A percentile compares a stretch with the other conserved stretches of the same genome.
Evolutionary conservation across 2,797 vertebrate species (phyloP).

Genomic region (Pogoniulus pusillus): DNA sequence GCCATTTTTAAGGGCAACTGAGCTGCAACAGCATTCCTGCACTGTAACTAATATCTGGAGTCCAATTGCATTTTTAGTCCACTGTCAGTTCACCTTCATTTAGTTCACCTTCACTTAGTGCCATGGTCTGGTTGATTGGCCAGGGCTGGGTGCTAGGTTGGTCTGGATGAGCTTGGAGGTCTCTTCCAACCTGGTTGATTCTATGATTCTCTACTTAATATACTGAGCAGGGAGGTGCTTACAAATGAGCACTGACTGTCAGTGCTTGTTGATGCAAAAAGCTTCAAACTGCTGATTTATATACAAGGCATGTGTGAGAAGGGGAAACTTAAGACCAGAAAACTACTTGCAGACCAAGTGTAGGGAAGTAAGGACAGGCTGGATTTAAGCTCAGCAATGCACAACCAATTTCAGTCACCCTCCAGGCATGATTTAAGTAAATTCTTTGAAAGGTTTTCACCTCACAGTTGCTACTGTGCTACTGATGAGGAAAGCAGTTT

Average conservation of each 20-base stretch:
- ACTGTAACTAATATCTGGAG: neutral
- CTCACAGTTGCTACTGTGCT: neutral
- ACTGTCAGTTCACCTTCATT: neutral
- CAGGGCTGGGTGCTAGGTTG: too few relatives aligned
- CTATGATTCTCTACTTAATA: neutral
- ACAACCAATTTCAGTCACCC: neutral
- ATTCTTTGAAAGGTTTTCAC: conserved; percentile 37
- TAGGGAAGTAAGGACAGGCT: neutral
- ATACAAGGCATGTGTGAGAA: neutral
- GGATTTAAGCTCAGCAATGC: conserved; percentile 8
- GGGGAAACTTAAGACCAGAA: neutral
- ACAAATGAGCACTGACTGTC: neutral
- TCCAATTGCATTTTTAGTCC: neutral
- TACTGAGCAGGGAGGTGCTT: neutral
- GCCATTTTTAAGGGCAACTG: neutral
- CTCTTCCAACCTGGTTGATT: too few relatives aligned
- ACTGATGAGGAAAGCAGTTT: conserved; percentile 32
- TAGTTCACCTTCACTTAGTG: too few relatives aligned
- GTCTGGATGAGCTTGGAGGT: too few relatives aligned
- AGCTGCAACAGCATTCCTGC: neutral
- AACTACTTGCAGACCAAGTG: neutral
- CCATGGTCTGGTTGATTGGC: too few relatives aligned
- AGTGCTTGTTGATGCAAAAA: neutral
- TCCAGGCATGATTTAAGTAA: conserved; percentile 26
- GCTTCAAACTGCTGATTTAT: neutral